A percentile compares a stretch with the other conserved stretches of the same genome.
These are phyloP conservation scores for Cinclus mexicanus DNA, from an alignment of 2,113 vertebrate genomes.

Conservation along the genomic window DNA sequence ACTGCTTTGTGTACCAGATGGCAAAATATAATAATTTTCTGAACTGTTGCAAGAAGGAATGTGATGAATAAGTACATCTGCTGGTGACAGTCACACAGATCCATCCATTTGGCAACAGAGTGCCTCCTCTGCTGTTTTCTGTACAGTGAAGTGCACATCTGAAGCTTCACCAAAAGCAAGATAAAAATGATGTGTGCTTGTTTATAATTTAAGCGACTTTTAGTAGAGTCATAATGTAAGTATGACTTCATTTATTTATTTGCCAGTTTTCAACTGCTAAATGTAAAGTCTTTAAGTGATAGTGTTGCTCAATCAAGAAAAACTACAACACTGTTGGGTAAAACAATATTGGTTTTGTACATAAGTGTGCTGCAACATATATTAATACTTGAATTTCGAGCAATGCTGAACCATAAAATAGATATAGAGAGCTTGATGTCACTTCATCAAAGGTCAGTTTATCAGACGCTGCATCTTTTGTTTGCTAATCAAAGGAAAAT, in stretches of 20 bases:
- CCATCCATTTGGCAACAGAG: conserved; percentile 35
- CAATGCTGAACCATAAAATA: not conserved
- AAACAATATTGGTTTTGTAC: not conserved
- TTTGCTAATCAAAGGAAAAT: not conserved
- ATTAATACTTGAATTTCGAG: not conserved
- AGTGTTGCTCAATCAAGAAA: not conserved
- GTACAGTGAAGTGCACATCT: conserved; percentile 36
- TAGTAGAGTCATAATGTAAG: conserved; percentile 27
- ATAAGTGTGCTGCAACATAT: not conserved
- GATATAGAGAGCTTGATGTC: not conserved
- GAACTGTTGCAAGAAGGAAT: conserved; percentile 48
- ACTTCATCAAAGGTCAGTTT: not conserved
- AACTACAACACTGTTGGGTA: not conserved
- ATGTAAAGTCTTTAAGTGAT: conserved; percentile 19
- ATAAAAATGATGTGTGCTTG: not conserved
- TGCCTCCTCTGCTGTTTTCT: conserved; percentile 16
- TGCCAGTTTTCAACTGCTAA: conserved; percentile 1
- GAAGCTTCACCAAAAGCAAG: conserved; percentile 13
- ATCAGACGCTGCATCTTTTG: not conserved
- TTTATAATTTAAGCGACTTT: conserved; percentile 55
- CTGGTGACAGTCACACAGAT: conserved; percentile 38
- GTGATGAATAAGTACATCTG: conserved; percentile 62
- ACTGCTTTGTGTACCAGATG: conserved; percentile 57
- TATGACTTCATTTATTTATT: conserved; percentile 29
- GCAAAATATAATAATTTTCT: conserved; percentile 57